These are phyloP conservation scores for Drosophila quadrilineata DNA, from an alignment of 1,140 invertebrate genomes.

Conservation along the genomic window DNA sequence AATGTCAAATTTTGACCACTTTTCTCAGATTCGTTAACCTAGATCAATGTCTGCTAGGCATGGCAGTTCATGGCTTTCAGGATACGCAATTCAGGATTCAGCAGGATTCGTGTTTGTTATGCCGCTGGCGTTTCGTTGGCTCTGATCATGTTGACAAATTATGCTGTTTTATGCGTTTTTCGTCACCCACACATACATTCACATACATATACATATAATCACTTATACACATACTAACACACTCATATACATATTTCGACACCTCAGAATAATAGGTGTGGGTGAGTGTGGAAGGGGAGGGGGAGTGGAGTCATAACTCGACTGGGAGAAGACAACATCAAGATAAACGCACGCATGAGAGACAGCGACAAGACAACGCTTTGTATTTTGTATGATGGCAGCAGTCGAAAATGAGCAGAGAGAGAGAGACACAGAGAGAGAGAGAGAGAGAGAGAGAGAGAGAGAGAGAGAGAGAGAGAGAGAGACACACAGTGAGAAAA, in stretches of 20 bases:
- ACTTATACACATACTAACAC: neutral
- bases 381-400: too few species aligned
- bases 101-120: too few species aligned
- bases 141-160: conserved; percentile 74
- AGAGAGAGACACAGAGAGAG: too few species aligned
- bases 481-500: conserved; percentile 21
- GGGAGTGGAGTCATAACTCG: too few species aligned
- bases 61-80: neutral
- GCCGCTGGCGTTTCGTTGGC: conserved; percentile 46
- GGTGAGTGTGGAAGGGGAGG: too few species aligned
- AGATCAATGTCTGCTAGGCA: neutral
- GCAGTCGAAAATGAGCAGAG: too few species aligned
- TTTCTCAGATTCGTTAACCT: neutral
- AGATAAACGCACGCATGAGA: conserved; percentile 61
- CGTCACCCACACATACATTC: conserved; percentile 41
- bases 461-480: too few species aligned
- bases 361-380: conserved; percentile 31
- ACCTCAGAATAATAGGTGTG: too few species aligned
- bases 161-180: conserved; percentile 77
- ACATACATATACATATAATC: neutral
- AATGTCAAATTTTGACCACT: neutral
- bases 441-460: too few species aligned
- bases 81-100: conserved; percentile 37
- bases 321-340: too few species aligned
- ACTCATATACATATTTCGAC: conserved; percentile 23